phyloP scores from a whole-genome alignment of 1,140 invertebrate species.

The Drosophila nasuta region DNA sequence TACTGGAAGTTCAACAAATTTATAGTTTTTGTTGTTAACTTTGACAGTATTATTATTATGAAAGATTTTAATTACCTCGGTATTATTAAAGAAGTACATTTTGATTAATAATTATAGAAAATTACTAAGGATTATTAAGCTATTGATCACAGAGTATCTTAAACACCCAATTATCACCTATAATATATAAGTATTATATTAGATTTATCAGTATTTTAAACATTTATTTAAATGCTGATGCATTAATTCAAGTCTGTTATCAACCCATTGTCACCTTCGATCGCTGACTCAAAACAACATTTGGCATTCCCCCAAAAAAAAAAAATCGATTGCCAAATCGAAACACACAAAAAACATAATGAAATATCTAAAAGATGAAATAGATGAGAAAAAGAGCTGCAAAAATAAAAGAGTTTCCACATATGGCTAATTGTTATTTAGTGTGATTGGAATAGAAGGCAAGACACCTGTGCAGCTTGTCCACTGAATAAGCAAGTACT shows the following conservation, averaged over 20 bases:
- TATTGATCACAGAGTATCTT: too few species aligned
- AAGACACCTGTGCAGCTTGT: conserved; percentile 56
- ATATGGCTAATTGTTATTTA: conserved; percentile 77
- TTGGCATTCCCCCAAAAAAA: conserved; percentile 49
- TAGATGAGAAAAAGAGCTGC: not conserved
- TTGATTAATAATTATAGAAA: too few species aligned
- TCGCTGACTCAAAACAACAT: conserved; percentile 46
- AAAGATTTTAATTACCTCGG: too few species aligned
- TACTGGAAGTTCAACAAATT: not conserved
- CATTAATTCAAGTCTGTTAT: not conserved
- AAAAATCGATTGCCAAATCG: conserved; percentile 66
- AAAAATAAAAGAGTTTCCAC: conserved; percentile 42
- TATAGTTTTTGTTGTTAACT: not conserved
- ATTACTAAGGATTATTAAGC: too few species aligned
- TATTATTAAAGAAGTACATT: too few species aligned
- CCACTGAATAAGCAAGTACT: conserved; percentile 57
- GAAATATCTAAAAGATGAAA: conserved; percentile 3
- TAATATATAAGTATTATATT: too few species aligned
- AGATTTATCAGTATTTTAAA: too few species aligned
- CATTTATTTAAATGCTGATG: not conserved
- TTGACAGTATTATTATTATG: not conserved
- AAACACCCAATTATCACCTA: too few species aligned
- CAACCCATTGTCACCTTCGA: conserved; percentile 35
- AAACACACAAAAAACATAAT: conserved; percentile 23
- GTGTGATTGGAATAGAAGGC: conserved; percentile 58